phyloP scores from a whole-genome alignment of 2,113 vertebrate genomes.

The Sebastes fasciatus region DNA sequence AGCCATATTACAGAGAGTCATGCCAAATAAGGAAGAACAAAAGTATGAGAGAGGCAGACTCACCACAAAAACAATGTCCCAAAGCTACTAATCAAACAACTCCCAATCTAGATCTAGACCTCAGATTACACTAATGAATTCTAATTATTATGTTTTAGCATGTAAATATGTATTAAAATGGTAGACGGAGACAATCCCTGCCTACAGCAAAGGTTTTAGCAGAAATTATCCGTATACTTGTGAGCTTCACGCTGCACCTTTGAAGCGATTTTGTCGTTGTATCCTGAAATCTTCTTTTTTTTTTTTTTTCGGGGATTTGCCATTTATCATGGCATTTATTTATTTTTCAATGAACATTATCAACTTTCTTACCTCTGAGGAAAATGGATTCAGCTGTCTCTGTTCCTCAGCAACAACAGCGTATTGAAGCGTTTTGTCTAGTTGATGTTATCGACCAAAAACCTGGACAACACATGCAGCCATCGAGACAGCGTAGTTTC shows the following conservation, averaged over 20 bases:
- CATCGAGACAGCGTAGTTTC: background rate
- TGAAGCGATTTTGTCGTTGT: slow-evolving; percentile 57
- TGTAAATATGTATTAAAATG: slow-evolving; percentile 85
- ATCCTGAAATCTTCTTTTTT: slow-evolving; percentile 50
- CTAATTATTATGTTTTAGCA: slow-evolving; percentile 86
- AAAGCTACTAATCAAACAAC: slow-evolving; percentile 87
- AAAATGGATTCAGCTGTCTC: slow-evolving; percentile 28
- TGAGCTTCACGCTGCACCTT: slow-evolving; percentile 66
- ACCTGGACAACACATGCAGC: slow-evolving; percentile 9
- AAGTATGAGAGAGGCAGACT: slow-evolving; percentile 80
- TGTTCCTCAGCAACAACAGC: slow-evolving; percentile 23
- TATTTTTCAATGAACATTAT: slow-evolving; percentile 30
- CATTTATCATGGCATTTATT: slow-evolving; percentile 35
- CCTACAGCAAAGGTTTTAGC: slow-evolving; percentile 77
- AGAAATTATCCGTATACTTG: slow-evolving; percentile 62
- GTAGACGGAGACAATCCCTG: slow-evolving; percentile 80
- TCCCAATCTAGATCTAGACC: slow-evolving; percentile 83
- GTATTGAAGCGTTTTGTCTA: slow-evolving; percentile 13
- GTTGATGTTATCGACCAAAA: slow-evolving; percentile 30
- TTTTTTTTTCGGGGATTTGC: background rate
- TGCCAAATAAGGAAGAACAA: slow-evolving; percentile 78
- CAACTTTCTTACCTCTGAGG: slow-evolving; percentile 38
- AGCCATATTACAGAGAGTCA: slow-evolving; percentile 75
- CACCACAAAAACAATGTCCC: slow-evolving; percentile 84
- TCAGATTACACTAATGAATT: slow-evolving; percentile 86